Conservation (phyloP, 1,140 invertebrate species). For the Rhysida immarginata region DNA sequence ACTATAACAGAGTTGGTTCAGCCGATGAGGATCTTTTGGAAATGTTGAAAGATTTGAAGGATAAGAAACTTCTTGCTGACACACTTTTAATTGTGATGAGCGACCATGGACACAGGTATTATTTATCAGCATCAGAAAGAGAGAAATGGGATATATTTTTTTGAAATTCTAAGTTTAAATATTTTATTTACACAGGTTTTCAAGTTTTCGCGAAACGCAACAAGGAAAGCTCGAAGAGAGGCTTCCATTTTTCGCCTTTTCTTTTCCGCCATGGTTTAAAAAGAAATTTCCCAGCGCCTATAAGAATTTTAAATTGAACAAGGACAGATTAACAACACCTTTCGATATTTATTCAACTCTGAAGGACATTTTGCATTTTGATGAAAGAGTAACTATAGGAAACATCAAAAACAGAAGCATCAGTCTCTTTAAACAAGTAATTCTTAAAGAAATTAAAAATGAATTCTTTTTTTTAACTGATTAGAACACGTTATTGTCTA, state of each 20-base stretch:
- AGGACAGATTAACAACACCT: constrained; percentile 53
- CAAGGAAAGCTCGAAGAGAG: constrained; percentile 82
- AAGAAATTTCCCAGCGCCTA: constrained; percentile 43
- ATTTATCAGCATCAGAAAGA: no score
- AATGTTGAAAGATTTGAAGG: constrained; percentile 39
- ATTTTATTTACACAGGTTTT: no score
- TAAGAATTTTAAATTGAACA: constrained; percentile 47
- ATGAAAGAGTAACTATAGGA: constrained; percentile 30
- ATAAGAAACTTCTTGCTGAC: constrained; percentile 45
- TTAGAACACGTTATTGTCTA: no score
- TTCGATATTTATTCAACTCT: constrained; percentile 65
- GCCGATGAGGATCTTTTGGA: constrained; percentile 54
- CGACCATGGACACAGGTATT: constrained; percentile 76
- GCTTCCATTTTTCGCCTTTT: constrained; percentile 64
- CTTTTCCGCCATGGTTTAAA: constrained; percentile 50
- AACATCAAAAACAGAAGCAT: constrained; percentile 43
- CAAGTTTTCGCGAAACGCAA: constrained; percentile 64
- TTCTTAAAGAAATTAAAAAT: no score
- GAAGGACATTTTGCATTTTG: constrained; percentile 42
- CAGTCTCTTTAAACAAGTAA: constrained; percentile 52
- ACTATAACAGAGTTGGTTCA: constrained; percentile 56
- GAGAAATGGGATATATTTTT: no score
- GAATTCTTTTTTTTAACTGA: no score
- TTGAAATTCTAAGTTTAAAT: no score
- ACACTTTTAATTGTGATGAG: constrained; percentile 71